phyloP scores from a whole-genome alignment of 92 coral and sea anemone genomes.

The Heteractis magnifica region DNA sequence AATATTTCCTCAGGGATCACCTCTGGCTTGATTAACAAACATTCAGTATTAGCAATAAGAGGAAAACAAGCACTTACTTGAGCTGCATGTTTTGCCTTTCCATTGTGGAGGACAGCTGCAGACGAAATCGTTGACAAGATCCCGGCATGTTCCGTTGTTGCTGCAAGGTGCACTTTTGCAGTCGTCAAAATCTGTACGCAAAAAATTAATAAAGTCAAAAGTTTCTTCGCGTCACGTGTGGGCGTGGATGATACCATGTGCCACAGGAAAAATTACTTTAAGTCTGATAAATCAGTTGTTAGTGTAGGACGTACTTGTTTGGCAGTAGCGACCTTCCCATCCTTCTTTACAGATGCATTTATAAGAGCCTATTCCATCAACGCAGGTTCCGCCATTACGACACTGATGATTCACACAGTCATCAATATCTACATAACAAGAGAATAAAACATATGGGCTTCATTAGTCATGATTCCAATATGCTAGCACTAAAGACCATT shows the following conservation, averaged over 20 bases:
- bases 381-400: constrained; percentile 77
- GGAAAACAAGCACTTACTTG: constrained; percentile 47
- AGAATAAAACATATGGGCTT: background rate
- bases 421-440: constrained; percentile 57
- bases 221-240: background rate
- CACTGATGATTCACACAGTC: constrained; percentile 71
- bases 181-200: constrained; percentile 54
- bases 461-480: background rate
- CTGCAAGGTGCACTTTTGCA: constrained; percentile 67
- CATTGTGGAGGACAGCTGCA: constrained; percentile 56
- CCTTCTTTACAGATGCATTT: constrained; percentile 79
- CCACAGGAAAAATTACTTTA: background rate
- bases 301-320: constrained; percentile 48
- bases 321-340: constrained; percentile 83
- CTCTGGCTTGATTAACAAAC: background rate
- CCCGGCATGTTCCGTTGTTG: constrained; percentile 63
- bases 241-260: background rate
- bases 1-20: background rate
- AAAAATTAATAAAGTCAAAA: background rate
- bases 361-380: constrained; percentile 71
- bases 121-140: constrained; percentile 51
- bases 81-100: constrained; percentile 76
- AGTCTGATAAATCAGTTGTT: background rate
- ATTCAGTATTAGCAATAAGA: background rate
- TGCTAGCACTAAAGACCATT: background rate